Evolutionary conservation across 2,113 vertebrate genomes (phyloP).

Genomic region (Zosterops hypoxanthus): DNA sequence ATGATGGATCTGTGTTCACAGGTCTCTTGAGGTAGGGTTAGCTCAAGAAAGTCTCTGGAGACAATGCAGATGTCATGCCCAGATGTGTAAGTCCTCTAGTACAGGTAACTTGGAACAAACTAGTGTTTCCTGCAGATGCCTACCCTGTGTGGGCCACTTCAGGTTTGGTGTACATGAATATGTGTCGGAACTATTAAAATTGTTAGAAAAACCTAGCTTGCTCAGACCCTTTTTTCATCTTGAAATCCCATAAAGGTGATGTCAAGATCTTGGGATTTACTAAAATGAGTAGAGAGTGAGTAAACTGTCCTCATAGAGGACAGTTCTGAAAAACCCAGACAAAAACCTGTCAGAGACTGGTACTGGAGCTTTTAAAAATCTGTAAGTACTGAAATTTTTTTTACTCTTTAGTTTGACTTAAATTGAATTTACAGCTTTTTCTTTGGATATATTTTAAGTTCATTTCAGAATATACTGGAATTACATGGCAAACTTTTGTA

Average conservation of each 20-base stretch:
- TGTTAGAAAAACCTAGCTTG: not conserved
- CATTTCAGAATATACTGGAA: not conserved
- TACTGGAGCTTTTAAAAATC: not conserved
- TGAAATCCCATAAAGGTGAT: not conserved
- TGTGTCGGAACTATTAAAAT: accelerated
- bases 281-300: not conserved
- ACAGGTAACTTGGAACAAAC: not conserved
- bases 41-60: not conserved
- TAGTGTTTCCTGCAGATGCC: not conserved
- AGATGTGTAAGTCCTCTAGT: not conserved
- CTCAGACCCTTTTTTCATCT: not conserved
- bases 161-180: not conserved
- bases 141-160: not conserved
- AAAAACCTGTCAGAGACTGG: not conserved
- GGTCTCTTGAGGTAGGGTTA: not conserved
- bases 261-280: not conserved
- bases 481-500: not conserved
- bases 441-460: not conserved
- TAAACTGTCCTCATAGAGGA: not conserved
- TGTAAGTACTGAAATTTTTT: not conserved
- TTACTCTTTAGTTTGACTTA: not conserved
- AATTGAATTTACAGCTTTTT: not conserved
- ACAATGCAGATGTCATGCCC: not conserved
- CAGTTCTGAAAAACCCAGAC: not conserved
- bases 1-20: not conserved